These are phyloP conservation scores for Columba janthina DNA, from an alignment of 2,113 vertebrate species.

Conservation along the genomic window DNA sequence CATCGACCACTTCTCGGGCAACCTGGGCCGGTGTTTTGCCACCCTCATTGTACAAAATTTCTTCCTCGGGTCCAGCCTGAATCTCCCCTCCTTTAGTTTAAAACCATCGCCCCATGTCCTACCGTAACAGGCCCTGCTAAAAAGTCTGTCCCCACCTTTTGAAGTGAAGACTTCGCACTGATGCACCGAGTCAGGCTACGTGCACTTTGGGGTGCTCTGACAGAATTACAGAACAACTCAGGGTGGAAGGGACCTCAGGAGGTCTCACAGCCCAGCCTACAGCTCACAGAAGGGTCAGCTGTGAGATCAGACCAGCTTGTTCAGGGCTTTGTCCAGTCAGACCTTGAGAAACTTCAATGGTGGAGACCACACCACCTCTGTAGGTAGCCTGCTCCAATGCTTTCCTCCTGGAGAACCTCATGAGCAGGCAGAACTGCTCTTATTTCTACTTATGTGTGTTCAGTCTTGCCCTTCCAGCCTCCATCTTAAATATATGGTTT, in stretches of 20 bases:
- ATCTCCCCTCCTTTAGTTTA: no score
- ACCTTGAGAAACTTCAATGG: not conserved
- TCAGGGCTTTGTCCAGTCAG: not conserved
- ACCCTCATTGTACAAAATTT: no score
- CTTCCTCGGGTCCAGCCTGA: no score
- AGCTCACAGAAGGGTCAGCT: not conserved
- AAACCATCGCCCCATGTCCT: no score
- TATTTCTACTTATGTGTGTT: not conserved
- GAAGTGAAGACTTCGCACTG: not conserved
- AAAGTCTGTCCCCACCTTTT: no score
- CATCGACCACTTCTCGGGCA: no score
- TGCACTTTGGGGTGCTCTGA: not conserved
- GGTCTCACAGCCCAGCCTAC: not conserved
- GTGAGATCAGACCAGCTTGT: not conserved
- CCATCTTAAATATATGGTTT: not conserved
- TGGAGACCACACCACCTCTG: fast-evolving
- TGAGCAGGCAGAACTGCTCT: not conserved
- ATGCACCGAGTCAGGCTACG: no score
- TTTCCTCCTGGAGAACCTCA: not conserved
- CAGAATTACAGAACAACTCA: not conserved
- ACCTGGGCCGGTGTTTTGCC: no score
- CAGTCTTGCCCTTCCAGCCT: not conserved
- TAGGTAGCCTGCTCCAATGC: not conserved
- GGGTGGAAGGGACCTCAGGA: not conserved
- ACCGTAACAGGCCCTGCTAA: no score